Conservation (phyloP, 2,888 invertebrate species). For the Deladenus siricidicola region DNA sequence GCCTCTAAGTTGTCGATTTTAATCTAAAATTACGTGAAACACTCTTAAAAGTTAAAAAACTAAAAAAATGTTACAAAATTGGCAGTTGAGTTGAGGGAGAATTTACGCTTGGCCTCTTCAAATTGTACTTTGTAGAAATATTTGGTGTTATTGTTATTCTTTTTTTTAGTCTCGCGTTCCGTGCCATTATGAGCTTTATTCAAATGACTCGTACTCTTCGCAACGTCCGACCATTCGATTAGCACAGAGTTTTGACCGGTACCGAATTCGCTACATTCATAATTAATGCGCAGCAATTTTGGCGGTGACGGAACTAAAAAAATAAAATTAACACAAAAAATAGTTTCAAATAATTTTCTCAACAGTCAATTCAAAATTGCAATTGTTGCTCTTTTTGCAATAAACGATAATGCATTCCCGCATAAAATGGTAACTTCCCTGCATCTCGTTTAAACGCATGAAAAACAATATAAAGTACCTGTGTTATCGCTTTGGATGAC, state of each 20-base stretch:
- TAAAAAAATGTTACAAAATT: not conserved
- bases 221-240: not conserved
- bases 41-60: not conserved
- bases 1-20: conserved; percentile 5
- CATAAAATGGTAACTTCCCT: too few species aligned
- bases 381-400: too few species aligned
- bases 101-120: not conserved
- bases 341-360: conserved; percentile 15
- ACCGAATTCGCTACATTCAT: conserved; percentile 17
- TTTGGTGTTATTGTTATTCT: not conserved
- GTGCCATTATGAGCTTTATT: too few species aligned
- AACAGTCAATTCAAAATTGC: too few species aligned
- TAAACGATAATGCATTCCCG: too few species aligned
- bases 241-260: not conserved
- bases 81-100: not conserved
- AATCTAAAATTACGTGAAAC: not conserved
- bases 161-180: too few species aligned
- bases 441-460: conserved; percentile 14
- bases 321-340: not conserved
- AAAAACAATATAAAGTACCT: conserved; percentile 8
- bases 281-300: conserved; percentile 23
- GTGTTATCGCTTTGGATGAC: conserved; percentile 33
- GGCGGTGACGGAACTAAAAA: conserved; percentile 24
- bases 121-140: not conserved
- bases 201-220: not conserved